Percentiles rank a stretch among this genome's conserved stretches.
phyloP scores from a whole-genome alignment of 2,888 invertebrate genomes.

The Cetonia aurata region DNA sequence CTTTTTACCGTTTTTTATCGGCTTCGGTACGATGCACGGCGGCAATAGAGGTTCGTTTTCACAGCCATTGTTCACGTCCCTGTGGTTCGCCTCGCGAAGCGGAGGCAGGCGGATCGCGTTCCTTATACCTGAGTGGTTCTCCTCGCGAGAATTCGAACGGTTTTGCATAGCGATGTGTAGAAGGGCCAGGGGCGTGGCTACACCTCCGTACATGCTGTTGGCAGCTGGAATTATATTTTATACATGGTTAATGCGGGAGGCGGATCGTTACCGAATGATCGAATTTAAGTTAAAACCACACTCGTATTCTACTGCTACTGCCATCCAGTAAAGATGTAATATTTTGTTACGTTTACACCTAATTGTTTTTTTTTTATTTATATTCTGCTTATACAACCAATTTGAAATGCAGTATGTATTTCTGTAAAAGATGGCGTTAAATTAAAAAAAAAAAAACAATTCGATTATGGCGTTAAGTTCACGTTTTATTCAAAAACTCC shows the following conservation, averaged over 20 bases:
- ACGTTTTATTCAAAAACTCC: no score
- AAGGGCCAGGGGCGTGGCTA: constrained; percentile 78
- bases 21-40: constrained; percentile 56
- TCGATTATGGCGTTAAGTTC: no score
- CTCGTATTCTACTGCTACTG: no score
- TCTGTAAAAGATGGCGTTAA: no score
- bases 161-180: constrained; percentile 66
- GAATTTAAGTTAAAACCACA: no score
- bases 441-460: no score
- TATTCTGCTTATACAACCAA: no score
- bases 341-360: no score
- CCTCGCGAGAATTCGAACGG: constrained; percentile 60
- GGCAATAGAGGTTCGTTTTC: constrained; percentile 73
- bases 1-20: constrained; percentile 63
- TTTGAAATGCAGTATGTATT: no score
- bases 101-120: constrained; percentile 71
- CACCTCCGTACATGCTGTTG: constrained; percentile 76
- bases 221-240: constrained; percentile 55
- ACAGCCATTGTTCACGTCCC: constrained; percentile 66
- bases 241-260: background rate
- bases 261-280: no score
- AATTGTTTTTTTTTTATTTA: no score
- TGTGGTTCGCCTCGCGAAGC: constrained; percentile 69
- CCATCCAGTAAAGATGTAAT: no score
- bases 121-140: constrained; percentile 58